phyloP scores from a whole-genome alignment of 53 echinoderm and acorn worm species.

The Stichopus horrens region DNA sequence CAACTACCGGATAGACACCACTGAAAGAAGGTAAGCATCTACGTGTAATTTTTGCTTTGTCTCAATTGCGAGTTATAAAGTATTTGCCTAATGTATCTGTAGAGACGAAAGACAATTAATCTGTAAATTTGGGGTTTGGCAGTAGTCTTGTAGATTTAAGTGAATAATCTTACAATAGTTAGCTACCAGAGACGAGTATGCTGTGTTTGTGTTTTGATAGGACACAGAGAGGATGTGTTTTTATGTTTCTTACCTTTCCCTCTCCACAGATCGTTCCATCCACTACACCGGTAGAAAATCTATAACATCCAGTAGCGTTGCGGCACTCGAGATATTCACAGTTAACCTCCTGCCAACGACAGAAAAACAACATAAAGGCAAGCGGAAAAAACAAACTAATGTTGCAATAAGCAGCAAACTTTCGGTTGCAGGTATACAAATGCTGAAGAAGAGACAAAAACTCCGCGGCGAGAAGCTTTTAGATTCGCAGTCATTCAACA shows the following conservation, averaged over 20 bases:
- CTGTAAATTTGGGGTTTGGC: not conserved
- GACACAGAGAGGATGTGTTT: too few relatives aligned
- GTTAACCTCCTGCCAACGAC: constrained; percentile 40
- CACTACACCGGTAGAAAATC: constrained; percentile 62
- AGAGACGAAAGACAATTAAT: too few relatives aligned
- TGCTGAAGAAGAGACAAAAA: too few relatives aligned
- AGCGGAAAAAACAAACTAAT: not conserved
- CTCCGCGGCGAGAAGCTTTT: too few relatives aligned
- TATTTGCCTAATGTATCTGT: not conserved
- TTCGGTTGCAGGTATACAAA: too few relatives aligned
- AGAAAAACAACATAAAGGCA: not conserved
- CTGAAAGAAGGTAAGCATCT: constrained; percentile 22
- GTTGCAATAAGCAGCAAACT: too few relatives aligned
- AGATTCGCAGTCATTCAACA: too few relatives aligned
- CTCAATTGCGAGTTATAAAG: not conserved
- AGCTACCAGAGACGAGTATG: too few relatives aligned
- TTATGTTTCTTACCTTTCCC: constrained; percentile 55
- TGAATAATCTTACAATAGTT: too few relatives aligned
- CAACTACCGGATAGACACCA: constrained; percentile 72
- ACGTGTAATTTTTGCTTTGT: not conserved
- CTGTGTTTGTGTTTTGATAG: too few relatives aligned
- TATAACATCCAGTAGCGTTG: constrained; percentile 45
- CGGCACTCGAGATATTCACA: constrained; percentile 55
- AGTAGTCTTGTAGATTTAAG: not conserved
- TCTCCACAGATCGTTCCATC: constrained; percentile 71